Evolutionary conservation across 2,797 vertebrate species (phyloP).

Genomic region (Vireo griseus): DNA sequence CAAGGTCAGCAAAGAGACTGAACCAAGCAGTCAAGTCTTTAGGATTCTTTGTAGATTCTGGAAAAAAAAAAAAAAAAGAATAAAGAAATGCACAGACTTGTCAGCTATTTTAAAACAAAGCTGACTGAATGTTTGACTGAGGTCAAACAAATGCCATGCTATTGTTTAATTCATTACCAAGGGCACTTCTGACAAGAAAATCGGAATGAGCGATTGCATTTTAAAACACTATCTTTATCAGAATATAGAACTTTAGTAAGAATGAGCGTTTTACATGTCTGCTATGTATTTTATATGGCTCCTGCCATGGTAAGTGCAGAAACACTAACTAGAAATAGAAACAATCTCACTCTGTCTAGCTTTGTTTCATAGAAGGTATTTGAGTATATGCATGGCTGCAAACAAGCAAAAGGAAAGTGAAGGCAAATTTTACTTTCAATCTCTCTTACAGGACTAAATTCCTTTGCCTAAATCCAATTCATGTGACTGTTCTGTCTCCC

Average conservation of each 20-base stretch:
- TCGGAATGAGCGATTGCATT: neutral
- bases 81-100: neutral
- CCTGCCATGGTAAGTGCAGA: neutral
- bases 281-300: neutral
- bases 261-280: neutral
- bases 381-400: neutral
- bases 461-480: constrained; percentile 9
- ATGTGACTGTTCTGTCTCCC: neutral
- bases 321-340: neutral
- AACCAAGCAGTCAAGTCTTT: constrained; percentile 87
- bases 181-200: neutral
- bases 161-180: neutral
- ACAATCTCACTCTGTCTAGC: neutral
- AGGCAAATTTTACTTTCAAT: neutral
- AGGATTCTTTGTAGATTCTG: constrained; percentile 75
- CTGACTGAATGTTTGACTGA: neutral
- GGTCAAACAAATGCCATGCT: neutral
- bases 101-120: constrained; percentile 30
- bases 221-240: neutral
- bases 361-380: neutral
- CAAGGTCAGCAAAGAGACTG: constrained; percentile 88
- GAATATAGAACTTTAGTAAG: neutral
- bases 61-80: neutral
- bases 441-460: neutral
- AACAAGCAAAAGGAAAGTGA: neutral